Percentiles rank a stretch among this genome's conserved stretches.
Evolutionary conservation across 2,797 vertebrate species (phyloP).

Genomic region (Galagoides demidoff): DNA sequence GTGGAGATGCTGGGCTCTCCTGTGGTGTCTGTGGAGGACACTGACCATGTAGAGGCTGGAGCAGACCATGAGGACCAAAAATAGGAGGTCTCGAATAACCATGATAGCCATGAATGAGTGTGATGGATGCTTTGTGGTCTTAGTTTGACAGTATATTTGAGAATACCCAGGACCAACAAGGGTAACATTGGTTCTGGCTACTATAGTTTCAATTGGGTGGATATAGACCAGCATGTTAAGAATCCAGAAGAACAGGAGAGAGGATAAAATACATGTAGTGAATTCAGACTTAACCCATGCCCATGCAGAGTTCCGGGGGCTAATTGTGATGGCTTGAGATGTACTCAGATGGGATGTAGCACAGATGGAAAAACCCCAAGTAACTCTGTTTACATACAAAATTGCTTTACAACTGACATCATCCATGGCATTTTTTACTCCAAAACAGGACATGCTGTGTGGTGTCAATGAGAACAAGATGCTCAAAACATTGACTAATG

Average conservation of each 20-base stretch:
- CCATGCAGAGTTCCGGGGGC: not conserved
- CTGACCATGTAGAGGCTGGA: too few relatives aligned
- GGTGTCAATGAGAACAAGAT: not conserved
- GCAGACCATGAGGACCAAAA: not conserved
- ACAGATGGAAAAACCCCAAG: not conserved
- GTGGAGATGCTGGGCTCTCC: too few relatives aligned
- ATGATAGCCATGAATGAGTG: not conserved
- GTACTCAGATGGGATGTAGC: not conserved
- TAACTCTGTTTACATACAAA: not conserved
- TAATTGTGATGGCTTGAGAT: slow-evolving; percentile 11
- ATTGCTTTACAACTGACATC: not conserved
- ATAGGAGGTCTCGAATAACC: not conserved
- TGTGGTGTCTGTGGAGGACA: too few relatives aligned
- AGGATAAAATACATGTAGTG: not conserved
- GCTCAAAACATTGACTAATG: not conserved
- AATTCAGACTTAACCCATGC: not conserved
- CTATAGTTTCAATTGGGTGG: fast-evolving
- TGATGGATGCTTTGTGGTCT: fast-evolving
- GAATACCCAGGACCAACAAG: fast-evolving
- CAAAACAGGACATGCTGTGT: not conserved
- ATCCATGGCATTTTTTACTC: not conserved
- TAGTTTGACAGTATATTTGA: not conserved
- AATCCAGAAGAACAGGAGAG: slow-evolving; percentile 24
- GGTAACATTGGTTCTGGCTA: not conserved
- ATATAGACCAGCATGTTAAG: not conserved